Base-by-base conservation (phyloP, 2,113 vertebrate species). In the Rutilus rutilus region DNA sequence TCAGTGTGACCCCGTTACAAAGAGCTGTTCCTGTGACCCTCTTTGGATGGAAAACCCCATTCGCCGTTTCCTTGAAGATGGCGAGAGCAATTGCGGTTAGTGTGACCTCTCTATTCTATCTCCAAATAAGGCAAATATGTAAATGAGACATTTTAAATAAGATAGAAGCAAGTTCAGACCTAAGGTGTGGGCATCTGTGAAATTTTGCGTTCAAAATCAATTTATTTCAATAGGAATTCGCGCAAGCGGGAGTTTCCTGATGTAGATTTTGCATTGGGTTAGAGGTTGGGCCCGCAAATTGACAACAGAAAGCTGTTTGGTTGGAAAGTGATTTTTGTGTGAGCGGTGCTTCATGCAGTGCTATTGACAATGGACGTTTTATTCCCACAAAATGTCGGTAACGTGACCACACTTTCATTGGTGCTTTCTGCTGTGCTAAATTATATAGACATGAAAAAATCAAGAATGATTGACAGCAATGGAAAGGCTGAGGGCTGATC, bases 1-100 rank as follows among this genome's bases (percentile, higher is more conserved):
- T 2, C 96, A 95, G 87, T 98, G 97, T 81, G 96, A 98, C 81
- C 97, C 97, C 25, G 91, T 98, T 92, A 96, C 95, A 17, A 97
- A 96, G 88, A 93, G 94, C 82, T 98, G 97, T 27, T 79, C 93
- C 81, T 98, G 97, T 82, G 96, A 97, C 91, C 95, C 94, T 42
- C 92, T 98, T 85, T 99, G 97, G 97, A 97, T 97, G 59, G 96
- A 97, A 93, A 97, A 97, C 85, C 91, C 94, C 77, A 91, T 97
- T 27, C 94, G 94, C 4, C 92, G 91, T 62, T 97, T 97, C 50
- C 83, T 97, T 0, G 93, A 88, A 3, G 93, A 96, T 0, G 95
- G 95, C 50, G 96, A 97, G 86, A 97, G 96, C 90, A 97, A 98
- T 73, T 97, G 97, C 50, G 97, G 96, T 97, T 88, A 96, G 94